phyloP scores from a whole-genome alignment of 2,797 vertebrate genomes.

The Eupleurogrammus muticus region DNA sequence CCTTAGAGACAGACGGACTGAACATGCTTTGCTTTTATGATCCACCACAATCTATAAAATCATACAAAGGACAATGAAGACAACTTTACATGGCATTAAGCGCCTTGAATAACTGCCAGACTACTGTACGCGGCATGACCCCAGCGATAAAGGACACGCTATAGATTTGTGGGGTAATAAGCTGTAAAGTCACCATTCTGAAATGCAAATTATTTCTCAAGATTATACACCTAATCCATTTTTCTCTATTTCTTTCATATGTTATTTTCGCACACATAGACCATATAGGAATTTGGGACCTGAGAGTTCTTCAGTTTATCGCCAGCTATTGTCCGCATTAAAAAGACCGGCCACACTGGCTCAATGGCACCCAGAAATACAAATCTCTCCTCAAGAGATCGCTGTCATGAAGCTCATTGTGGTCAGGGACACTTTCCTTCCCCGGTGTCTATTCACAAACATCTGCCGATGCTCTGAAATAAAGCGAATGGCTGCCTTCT shows the following conservation, averaged over 20 bases:
- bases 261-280: not conserved
- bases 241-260: not conserved
- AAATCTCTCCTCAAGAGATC: constrained; percentile 26
- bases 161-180: not conserved
- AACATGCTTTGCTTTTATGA: not conserved
- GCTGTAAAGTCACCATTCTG: too few relatives aligned
- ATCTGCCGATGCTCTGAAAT: constrained; percentile 58
- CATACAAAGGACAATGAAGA: not conserved
- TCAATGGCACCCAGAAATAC: constrained; percentile 18
- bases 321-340: constrained; percentile 35
- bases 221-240: not conserved
- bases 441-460: constrained; percentile 47
- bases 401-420: constrained; percentile 27
- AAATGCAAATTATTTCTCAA: not conserved
- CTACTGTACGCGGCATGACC: not conserved
- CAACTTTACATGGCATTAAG: not conserved
- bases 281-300: not conserved
- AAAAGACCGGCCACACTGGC: constrained; percentile 11
- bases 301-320: constrained; percentile 10
- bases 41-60: constrained; percentile 1
- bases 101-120: not conserved
- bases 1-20: constrained; percentile 21
- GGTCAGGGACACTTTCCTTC: constrained; percentile 8
- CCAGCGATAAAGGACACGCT: not conserved
- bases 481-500: constrained; percentile 39